A percentile compares a stretch with the other conserved stretches of the same genome.
These are phyloP conservation scores for Cryptomyrus ogoouensis DNA, from an alignment of 2,113 vertebrate species.

Conservation along the genomic window DNA sequence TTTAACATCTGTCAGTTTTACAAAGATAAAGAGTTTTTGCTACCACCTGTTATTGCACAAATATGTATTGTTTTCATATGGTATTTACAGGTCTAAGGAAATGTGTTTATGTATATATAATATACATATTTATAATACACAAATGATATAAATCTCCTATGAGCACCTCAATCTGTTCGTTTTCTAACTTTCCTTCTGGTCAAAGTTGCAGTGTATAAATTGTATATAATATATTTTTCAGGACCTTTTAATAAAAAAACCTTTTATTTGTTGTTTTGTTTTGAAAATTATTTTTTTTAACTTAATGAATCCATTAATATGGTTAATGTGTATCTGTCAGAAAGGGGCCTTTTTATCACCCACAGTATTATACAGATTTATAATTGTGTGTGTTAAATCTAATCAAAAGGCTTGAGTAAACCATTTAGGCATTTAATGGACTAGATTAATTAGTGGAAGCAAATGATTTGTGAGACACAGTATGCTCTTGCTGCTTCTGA, in stretches of 20 bases:
- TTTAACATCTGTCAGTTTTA: background rate
- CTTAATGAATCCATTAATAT: background rate
- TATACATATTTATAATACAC: background rate
- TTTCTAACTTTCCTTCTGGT: background rate
- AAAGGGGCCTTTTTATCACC: background rate
- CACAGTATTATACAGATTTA: background rate
- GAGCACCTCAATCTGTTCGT: background rate
- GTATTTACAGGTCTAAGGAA: background rate
- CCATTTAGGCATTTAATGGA: constrained; percentile 23
- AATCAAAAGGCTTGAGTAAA: background rate
- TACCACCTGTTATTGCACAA: background rate
- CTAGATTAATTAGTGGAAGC: constrained; percentile 16
- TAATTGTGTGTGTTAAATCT: background rate
- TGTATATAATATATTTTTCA: background rate
- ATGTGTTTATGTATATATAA: background rate
- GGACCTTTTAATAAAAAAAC: background rate
- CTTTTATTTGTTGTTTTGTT: background rate
- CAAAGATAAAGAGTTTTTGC: background rate
- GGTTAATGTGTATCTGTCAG: background rate
- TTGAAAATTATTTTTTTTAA: background rate
- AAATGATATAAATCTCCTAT: background rate
- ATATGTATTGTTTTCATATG: background rate
- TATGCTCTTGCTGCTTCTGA: constrained; percentile 38
- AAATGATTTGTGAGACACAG: constrained; percentile 18
- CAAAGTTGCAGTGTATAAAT: background rate